A percentile compares a stretch with the other conserved stretches of the same genome.
phyloP scores from a whole-genome alignment of 1,140 invertebrate genomes.

The Brachionus angularis region DNA sequence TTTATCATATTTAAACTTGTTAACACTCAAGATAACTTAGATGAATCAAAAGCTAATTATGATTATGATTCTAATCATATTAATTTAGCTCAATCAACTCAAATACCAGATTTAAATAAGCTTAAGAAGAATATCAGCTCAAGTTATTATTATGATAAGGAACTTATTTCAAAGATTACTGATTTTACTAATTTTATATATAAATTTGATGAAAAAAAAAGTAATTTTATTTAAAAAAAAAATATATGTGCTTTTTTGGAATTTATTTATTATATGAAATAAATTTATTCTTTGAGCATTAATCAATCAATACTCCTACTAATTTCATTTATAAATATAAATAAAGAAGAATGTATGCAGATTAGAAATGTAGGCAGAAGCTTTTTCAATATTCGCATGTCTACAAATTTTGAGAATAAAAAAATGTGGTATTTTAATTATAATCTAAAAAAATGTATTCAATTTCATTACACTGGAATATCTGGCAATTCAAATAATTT shows the following conservation, averaged over 20 bases:
- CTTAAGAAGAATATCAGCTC: too few relatives aligned
- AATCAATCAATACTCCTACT: not conserved
- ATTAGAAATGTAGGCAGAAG: slow-evolving; percentile 5
- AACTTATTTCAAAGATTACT: too few relatives aligned
- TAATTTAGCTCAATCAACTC: too few relatives aligned
- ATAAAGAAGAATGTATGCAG: slow-evolving; percentile 24
- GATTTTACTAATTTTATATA: too few relatives aligned
- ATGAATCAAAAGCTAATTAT: too few relatives aligned
- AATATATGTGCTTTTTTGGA: not conserved
- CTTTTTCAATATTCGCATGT: not conserved
- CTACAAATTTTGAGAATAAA: not conserved
- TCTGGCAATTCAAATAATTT: slow-evolving; percentile 40
- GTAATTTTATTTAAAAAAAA: not conserved
- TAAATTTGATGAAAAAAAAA: too few relatives aligned
- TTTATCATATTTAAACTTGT: too few relatives aligned
- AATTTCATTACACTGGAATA: slow-evolving; percentile 33
- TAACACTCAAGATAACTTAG: too few relatives aligned
- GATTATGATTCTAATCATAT: too few relatives aligned
- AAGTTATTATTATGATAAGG: too few relatives aligned
- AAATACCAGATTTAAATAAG: too few relatives aligned
- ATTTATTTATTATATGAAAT: not conserved
- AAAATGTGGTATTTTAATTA: slow-evolving; percentile 32
- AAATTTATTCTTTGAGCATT: not conserved
- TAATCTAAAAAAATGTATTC: slow-evolving; percentile 28
- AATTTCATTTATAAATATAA: not conserved